phyloP scores from a whole-genome alignment of 2,113 vertebrate genomes.

The Ploceus nigricollis region DNA sequence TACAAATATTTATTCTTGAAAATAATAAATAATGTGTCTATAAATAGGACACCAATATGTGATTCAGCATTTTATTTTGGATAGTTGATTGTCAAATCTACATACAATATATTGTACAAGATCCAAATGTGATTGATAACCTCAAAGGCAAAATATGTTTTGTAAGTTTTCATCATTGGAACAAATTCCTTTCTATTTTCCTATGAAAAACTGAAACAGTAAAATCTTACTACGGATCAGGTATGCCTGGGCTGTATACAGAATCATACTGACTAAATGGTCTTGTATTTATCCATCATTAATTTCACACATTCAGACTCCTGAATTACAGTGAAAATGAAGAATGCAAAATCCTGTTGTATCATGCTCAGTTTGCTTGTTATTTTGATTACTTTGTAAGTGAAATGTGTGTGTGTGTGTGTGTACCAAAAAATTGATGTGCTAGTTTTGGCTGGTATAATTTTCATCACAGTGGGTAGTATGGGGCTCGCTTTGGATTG shows the following conservation, averaged over 20 bases:
- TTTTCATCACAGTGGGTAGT: not conserved
- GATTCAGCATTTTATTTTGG: not conserved
- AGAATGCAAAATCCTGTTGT: not conserved
- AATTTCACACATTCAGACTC: not conserved
- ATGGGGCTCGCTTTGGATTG: not conserved
- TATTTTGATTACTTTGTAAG: not conserved
- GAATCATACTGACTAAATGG: not conserved
- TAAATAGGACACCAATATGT: not conserved
- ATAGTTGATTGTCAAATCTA: not conserved
- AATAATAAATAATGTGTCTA: not conserved
- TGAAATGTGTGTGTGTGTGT: not conserved
- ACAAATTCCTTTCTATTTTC: not conserved
- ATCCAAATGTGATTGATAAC: not conserved
- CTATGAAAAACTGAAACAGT: not conserved
- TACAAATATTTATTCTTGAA: not conserved
- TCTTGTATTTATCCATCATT: not conserved
- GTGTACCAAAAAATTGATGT: not conserved
- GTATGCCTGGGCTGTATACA: not conserved
- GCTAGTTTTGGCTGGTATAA: not conserved
- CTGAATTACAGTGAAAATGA: not conserved
- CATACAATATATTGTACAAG: not conserved
- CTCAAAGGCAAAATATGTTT: not conserved
- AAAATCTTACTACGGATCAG: not conserved
- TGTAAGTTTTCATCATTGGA: not conserved
- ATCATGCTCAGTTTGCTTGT: not conserved